Conservation (phyloP, 2,888 invertebrate genomes). For the Aleiodes alternator region DNA sequence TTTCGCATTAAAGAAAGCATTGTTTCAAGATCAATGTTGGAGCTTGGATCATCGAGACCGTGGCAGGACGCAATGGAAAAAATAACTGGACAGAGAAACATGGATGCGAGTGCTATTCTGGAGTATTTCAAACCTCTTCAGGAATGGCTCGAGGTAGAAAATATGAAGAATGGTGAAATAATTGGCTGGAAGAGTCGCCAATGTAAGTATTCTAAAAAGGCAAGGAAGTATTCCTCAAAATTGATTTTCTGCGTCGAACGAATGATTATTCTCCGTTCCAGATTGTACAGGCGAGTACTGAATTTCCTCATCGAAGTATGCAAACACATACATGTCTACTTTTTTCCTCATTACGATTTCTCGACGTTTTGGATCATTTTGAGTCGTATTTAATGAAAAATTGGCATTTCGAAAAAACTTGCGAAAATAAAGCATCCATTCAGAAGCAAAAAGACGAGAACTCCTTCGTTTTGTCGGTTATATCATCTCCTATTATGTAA, state of each 20-base stretch:
- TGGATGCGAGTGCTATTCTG: slow-evolving; percentile 86
- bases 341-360: no score
- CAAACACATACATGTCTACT: background rate
- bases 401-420: no score
- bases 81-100: slow-evolving; percentile 83
- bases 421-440: no score
- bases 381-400: no score
- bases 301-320: background rate
- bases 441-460: no score
- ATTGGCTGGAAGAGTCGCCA: slow-evolving; percentile 83
- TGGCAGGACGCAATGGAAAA: slow-evolving; percentile 92
- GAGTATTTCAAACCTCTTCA: slow-evolving; percentile 89
- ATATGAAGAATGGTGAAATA: slow-evolving; percentile 84
- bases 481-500: no score
- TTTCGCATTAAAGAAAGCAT: background rate
- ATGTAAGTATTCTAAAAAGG: slow-evolving; percentile 55
- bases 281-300: slow-evolving; percentile 52
- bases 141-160: slow-evolving; percentile 85
- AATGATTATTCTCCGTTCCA: slow-evolving; percentile 44
- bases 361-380: no score
- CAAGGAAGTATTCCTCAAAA: background rate
- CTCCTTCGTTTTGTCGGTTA: no score
- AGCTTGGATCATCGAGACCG: slow-evolving; percentile 84
- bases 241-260: background rate
- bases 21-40: slow-evolving; percentile 76